Percentiles rank a stretch among this genome's conserved stretches.
These are phyloP conservation scores for Drosophila pectinifera DNA, from an alignment of 1,140 invertebrate species.

Conservation along the genomic window DNA sequence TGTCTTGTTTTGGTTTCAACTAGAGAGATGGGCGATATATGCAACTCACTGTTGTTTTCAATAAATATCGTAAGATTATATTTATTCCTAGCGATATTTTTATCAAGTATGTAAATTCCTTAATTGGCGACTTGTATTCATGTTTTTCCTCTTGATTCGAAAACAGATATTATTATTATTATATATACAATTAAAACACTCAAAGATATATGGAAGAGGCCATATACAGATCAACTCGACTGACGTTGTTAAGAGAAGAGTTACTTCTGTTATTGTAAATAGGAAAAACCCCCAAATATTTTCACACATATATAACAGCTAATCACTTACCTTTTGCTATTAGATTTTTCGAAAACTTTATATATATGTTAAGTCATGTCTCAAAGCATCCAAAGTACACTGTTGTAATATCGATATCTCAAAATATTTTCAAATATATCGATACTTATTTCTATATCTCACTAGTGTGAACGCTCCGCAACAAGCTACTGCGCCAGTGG, in stretches of 20 bases:
- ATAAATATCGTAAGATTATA: not conserved
- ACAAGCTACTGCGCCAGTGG: too few relatives aligned
- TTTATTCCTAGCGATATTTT: not conserved
- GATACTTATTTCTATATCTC: not conserved
- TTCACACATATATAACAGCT: not conserved
- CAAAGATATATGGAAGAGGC: not conserved
- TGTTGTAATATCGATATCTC: not conserved
- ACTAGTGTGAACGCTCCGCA: not conserved
- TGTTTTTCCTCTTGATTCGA: too few relatives aligned
- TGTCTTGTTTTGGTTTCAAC: not conserved
- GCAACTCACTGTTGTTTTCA: not conserved
- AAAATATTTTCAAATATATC: not conserved
- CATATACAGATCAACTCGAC: too few relatives aligned
- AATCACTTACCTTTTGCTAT: not conserved
- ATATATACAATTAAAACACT: not conserved
- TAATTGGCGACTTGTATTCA: not conserved
- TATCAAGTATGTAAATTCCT: not conserved
- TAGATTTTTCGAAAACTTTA: not conserved
- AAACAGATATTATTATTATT: not conserved
- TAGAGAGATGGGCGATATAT: not conserved
- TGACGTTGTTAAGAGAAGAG: too few relatives aligned
- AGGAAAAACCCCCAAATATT: not conserved
- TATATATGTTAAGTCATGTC: not conserved
- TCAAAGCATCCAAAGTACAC: not conserved
- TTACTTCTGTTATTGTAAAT: not conserved